These are phyloP conservation scores for Cephalopholis sonnerati DNA, from an alignment of 2,113 vertebrate species.

Conservation along the genomic window DNA sequence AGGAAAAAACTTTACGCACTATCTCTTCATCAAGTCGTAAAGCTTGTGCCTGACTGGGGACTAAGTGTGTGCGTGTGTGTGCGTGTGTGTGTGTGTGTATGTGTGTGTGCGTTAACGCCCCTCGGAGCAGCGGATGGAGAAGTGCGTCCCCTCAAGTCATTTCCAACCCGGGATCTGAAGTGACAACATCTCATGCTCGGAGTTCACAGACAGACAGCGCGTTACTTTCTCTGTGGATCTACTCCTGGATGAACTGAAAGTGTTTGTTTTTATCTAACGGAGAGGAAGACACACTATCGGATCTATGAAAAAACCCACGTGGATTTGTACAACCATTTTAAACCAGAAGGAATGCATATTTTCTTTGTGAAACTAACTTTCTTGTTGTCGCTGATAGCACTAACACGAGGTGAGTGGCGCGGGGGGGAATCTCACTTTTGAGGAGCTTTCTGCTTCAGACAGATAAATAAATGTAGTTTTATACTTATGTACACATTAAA, in stretches of 20 bases:
- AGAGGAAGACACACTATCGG: constrained; percentile 69
- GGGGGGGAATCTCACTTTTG: background rate
- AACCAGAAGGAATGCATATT: constrained; percentile 86
- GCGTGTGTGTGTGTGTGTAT: constrained; percentile 20
- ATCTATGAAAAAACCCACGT: constrained; percentile 84
- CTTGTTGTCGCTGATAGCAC: constrained; percentile 79
- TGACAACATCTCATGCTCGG: constrained; percentile 71
- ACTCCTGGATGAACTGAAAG: constrained; percentile 50
- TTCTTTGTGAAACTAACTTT: constrained; percentile 82
- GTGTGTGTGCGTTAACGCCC: constrained; percentile 64
- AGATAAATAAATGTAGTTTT: background rate
- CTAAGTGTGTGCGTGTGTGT: constrained; percentile 3
- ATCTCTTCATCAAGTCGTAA: constrained; percentile 12
- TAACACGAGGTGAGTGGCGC: constrained; percentile 79
- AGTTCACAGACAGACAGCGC: constrained; percentile 34
- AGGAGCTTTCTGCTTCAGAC: background rate
- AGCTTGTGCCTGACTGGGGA: constrained; percentile 27
- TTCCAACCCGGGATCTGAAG: constrained; percentile 68
- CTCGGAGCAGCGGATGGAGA: constrained; percentile 71
- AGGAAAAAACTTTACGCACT: constrained; percentile 18
- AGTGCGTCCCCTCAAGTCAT: constrained; percentile 69
- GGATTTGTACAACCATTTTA: constrained; percentile 76
- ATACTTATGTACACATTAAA: background rate
- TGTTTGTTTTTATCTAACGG: constrained; percentile 38
- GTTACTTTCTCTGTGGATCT: constrained; percentile 61